Evolutionary conservation across 2,888 invertebrate genomes (phyloP), one percentile per base, ranked within the genome.

Genomic region (Euclidia mi): DNA sequence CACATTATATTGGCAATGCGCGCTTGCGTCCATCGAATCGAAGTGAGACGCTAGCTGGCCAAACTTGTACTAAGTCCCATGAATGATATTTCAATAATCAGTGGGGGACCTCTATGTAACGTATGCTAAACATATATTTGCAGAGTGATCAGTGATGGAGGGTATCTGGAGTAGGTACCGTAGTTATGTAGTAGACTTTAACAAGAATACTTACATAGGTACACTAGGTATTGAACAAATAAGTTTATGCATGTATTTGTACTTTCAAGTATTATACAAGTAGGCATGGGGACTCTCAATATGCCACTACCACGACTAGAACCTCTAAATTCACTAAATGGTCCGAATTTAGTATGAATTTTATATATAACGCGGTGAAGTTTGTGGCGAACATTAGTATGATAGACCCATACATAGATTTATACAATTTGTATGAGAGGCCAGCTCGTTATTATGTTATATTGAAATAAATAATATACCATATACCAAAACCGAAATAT

Each of bases 401-500:
- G 43, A 40, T 57, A 40, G 48, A 71, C 65, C 62, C 72, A 71
- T 77, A 74, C 74, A 76, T 65, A 47, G 71, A 71, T 59, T 65
- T 78, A 78, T 76, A 74, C 50, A 75, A 71, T 72, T 57, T 60
- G 35, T 75, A 73, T 66, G 73, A 79, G 85, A 88, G 20, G 20
- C 20, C 20, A 25, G 20, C 20, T 25, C 20, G 2, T 25, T 25
- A 25, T 25, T 25, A 71, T 53, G 58, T 48, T 62, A 71, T 51
- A 53, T 44, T 51, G 15, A 53, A 63, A 60, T 57, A 68, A 56
- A 55, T 63, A 14, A 50, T 29, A 82, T 82, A 89, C 87, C 88
- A 88, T 76, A 82, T 75, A 85, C 88, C 89, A 89, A 89, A 83
- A 89, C 87, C 88, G 76, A 84, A 81, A 80, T 79, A 79, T 72